Evolutionary conservation across 2,797 vertebrate genomes (phyloP).

Genomic region (Cetoscarus ocellatus): DNA sequence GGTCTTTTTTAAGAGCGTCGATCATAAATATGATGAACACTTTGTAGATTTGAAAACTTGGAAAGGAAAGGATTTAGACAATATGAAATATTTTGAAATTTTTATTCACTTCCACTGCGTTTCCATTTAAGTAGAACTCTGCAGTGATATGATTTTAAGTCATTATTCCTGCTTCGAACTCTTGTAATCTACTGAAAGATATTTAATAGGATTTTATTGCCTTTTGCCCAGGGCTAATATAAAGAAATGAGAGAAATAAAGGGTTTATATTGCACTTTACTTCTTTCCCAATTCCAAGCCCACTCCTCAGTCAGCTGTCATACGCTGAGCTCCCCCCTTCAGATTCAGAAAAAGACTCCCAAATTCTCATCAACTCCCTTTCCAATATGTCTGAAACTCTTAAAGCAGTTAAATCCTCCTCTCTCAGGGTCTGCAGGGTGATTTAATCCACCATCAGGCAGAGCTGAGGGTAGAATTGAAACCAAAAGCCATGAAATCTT

Average conservation of each 20-base stretch:
- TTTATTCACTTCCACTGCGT: too few species aligned
- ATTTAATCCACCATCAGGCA: constrained; percentile 43
- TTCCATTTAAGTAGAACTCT: too few species aligned
- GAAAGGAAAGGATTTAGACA: too few species aligned
- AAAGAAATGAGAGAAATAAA: constrained; percentile 7
- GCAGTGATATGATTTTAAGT: too few species aligned
- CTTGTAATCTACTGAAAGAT: too few species aligned
- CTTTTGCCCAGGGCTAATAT: constrained; percentile 6
- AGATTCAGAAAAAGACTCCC: constrained; percentile 5
- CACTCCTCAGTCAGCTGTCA: background rate
- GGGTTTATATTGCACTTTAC: background rate
- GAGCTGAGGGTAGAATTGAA: constrained; percentile 21
- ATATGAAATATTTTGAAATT: too few species aligned
- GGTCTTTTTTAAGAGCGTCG: too few species aligned
- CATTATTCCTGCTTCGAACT: too few species aligned
- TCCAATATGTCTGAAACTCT: constrained; percentile 36
- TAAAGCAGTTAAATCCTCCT: constrained; percentile 35
- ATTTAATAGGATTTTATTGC: background rate
- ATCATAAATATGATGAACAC: too few species aligned
- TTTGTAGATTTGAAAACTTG: too few species aligned
- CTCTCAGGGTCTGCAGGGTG: constrained; percentile 28
- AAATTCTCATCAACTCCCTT: constrained; percentile 37
- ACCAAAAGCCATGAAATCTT: constrained; percentile 47
- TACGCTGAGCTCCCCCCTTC: background rate
- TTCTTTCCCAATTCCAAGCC: constrained; percentile 12